A percentile compares a stretch with the other conserved stretches of the same genome.
These are phyloP conservation scores for Megaceryle maxima DNA, from an alignment of 2,113 vertebrate genomes.

Conservation along the genomic window DNA sequence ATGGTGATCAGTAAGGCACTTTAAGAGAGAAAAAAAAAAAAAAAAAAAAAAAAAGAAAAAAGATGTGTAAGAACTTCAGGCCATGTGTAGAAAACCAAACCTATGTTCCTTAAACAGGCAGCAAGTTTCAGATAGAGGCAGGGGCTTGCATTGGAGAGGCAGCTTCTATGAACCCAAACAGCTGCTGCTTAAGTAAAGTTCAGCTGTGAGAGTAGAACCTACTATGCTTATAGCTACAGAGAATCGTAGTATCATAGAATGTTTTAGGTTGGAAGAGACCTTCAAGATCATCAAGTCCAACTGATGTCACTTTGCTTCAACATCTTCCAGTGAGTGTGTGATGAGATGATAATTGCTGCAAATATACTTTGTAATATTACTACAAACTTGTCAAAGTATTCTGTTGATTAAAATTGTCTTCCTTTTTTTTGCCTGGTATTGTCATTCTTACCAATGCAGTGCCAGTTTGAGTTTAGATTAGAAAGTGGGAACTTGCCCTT, in stretches of 20 bases:
- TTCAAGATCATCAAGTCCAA: not conserved
- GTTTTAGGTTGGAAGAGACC: not conserved
- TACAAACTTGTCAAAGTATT: not conserved
- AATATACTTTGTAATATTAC: not conserved
- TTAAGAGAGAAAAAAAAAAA: not conserved
- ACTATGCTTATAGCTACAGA: not conserved
- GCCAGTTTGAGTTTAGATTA: not conserved
- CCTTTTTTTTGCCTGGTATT: not conserved
- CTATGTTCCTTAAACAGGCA: not conserved
- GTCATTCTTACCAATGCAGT: not conserved
- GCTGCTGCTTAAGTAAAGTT: not conserved
- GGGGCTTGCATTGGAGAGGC: not conserved
- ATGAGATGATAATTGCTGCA: not conserved
- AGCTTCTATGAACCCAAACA: not conserved
- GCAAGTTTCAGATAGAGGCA: not conserved
- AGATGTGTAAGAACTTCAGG: not conserved
- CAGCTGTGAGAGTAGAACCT: not conserved
- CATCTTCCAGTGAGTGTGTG: not conserved
- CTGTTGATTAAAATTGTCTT: not conserved
- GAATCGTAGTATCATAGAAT: not conserved
- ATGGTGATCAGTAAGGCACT: not conserved
- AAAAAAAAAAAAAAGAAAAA: too few relatives aligned
- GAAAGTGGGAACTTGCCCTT: not conserved
- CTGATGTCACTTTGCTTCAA: not conserved
- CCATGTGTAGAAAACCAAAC: not conserved